phyloP scores from a whole-genome alignment of 2,888 invertebrate species.

The Drosophila diplacantha region DNA sequence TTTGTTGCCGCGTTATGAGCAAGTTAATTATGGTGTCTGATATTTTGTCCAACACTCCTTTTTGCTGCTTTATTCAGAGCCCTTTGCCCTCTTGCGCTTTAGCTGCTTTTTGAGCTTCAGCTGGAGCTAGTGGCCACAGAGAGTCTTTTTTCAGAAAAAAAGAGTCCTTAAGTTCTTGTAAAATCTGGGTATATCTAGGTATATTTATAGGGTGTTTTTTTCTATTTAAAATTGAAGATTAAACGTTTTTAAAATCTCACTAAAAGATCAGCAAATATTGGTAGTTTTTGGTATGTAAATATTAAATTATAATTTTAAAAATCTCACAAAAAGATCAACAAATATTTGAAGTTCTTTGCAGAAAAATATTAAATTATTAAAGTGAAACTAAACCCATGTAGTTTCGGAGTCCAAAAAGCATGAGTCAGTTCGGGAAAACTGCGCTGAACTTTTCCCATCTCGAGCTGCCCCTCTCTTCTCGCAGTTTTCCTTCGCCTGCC shows the following conservation, averaged over 20 bases:
- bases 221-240: too few species aligned
- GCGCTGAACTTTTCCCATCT: constrained; percentile 20
- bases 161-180: not conserved
- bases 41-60: constrained; percentile 49
- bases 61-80: constrained; percentile 13
- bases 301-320: not conserved
- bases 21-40: constrained; percentile 70
- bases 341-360: too few species aligned
- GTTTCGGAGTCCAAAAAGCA: not conserved
- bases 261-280: not conserved
- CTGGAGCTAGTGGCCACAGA: not conserved
- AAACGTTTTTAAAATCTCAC: too few species aligned
- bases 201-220: too few species aligned
- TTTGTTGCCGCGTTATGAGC: constrained; percentile 63
- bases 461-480: not conserved
- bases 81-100: not conserved
- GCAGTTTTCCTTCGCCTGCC: constrained; percentile 25
- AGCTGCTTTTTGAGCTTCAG: constrained; percentile 1
- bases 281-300: not conserved
- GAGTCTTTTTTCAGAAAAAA: not conserved
- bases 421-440: constrained; percentile 14
- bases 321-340: too few species aligned
- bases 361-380: not conserved
- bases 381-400: not conserved
- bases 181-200: not conserved